These are phyloP conservation scores for Myrmecobius fasciatus DNA, from an alignment of 2,113 vertebrate species.

Conservation along the genomic window DNA sequence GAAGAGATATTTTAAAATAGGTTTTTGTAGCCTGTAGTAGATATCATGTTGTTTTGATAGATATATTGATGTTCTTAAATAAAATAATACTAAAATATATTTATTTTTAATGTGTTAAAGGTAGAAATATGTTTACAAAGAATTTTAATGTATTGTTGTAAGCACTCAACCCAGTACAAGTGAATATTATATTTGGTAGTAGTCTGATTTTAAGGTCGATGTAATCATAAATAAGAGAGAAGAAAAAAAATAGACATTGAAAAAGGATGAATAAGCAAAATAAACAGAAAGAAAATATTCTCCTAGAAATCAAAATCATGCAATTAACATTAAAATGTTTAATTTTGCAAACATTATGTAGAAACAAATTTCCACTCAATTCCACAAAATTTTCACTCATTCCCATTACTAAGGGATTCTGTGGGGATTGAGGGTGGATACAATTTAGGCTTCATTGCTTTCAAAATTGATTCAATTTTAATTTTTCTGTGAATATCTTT, in stretches of 20 bases:
- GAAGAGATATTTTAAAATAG: neutral
- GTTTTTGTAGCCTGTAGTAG: neutral
- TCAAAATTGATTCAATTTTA: conserved; percentile 2
- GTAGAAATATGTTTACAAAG: neutral
- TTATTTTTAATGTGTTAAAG: neutral
- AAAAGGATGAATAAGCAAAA: neutral
- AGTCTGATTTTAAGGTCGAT: conserved; percentile 17
- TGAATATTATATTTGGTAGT: conserved; percentile 23
- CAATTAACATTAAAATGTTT: neutral
- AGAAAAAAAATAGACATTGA: neutral
- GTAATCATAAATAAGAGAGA: neutral
- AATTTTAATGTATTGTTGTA: conserved; percentile 25
- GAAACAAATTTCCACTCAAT: neutral
- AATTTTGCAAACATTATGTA: neutral
- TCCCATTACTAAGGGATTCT: neutral
- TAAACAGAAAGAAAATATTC: neutral
- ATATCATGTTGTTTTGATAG: neutral
- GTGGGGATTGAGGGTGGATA: neutral
- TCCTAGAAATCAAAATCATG: neutral
- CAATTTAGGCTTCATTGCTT: neutral
- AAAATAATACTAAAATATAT: neutral
- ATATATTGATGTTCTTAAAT: neutral
- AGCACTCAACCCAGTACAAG: neutral
- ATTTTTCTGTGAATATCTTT: neutral
- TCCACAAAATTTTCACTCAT: neutral